phyloP scores from a whole-genome alignment of 2,797 vertebrate species.

The Potorous gilbertii region DNA sequence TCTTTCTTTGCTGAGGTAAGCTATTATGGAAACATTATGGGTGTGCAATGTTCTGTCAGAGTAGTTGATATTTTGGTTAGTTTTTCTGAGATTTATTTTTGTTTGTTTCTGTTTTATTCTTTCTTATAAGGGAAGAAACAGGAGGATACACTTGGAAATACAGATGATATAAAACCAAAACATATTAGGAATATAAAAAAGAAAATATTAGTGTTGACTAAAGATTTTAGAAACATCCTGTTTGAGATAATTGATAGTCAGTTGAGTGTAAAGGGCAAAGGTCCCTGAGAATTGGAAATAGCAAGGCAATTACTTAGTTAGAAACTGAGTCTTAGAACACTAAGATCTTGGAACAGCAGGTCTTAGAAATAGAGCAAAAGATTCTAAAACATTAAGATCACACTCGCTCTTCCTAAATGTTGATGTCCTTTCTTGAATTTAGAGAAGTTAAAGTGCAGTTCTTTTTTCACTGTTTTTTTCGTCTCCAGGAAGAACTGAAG shows the following conservation, averaged over 20 bases:
- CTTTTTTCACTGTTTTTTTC: slow-evolving; percentile 7
- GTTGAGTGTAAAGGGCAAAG: too few relatives aligned
- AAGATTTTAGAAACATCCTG: background rate
- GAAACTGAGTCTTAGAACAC: background rate
- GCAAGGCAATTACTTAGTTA: background rate
- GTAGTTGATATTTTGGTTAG: background rate
- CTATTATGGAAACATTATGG: background rate
- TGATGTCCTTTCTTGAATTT: slow-evolving; percentile 4
- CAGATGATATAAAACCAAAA: background rate
- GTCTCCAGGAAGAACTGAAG: background rate
- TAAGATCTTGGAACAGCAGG: background rate
- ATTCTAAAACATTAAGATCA: slow-evolving; percentile 9
- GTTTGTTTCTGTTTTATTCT: background rate
- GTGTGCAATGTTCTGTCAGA: background rate
- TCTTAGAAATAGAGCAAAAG: slow-evolving; percentile 14
- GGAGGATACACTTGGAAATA: background rate
- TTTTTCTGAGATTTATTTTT: background rate
- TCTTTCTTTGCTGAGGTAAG: background rate
- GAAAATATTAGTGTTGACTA: slow-evolving; percentile 35
- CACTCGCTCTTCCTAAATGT: slow-evolving; percentile 7
- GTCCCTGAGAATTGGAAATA: background rate
- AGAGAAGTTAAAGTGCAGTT: slow-evolving; percentile 18
- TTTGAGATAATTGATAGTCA: background rate
- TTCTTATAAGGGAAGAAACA: background rate
- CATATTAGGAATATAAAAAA: background rate